Evolutionary conservation across 2,113 vertebrate species (phyloP).

Genomic region (Rattus rattus): DNA sequence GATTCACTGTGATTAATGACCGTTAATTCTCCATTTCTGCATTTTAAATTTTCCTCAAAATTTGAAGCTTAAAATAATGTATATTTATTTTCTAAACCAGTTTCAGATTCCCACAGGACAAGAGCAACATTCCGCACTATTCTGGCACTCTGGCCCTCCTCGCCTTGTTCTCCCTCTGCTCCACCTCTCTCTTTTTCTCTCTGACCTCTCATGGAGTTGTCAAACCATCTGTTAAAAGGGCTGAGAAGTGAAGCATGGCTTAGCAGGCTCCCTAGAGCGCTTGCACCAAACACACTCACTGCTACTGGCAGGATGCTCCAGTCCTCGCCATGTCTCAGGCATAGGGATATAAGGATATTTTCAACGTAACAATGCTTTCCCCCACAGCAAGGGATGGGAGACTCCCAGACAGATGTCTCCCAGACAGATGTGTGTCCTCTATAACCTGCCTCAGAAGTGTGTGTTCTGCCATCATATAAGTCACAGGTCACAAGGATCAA

Average conservation of each 20-base stretch:
- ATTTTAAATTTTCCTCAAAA: not conserved
- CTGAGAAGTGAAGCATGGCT: not conserved
- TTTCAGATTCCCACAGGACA: not conserved
- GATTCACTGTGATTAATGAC: not conserved
- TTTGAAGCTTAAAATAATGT: constrained; percentile 23
- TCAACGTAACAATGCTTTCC: not conserved
- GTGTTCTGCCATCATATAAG: not conserved
- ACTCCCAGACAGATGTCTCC: not conserved
- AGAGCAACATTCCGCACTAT: not conserved
- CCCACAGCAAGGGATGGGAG: not conserved
- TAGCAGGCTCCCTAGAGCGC: not conserved
- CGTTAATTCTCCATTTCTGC: not conserved
- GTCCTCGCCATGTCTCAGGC: not conserved
- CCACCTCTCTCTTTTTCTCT: not conserved
- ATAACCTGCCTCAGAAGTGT: not conserved
- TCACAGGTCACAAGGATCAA: not conserved
- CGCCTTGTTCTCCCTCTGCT: not conserved
- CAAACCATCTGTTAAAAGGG: not conserved
- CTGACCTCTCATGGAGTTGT: not conserved
- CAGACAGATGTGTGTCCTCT: not conserved
- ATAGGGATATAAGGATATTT: not conserved
- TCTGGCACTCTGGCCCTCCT: not conserved
- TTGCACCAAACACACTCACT: not conserved
- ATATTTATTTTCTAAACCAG: constrained; percentile 18
- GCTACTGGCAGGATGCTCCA: not conserved